Conservation (phyloP, 2,888 invertebrate species). For the Epicampocera succincta region DNA sequence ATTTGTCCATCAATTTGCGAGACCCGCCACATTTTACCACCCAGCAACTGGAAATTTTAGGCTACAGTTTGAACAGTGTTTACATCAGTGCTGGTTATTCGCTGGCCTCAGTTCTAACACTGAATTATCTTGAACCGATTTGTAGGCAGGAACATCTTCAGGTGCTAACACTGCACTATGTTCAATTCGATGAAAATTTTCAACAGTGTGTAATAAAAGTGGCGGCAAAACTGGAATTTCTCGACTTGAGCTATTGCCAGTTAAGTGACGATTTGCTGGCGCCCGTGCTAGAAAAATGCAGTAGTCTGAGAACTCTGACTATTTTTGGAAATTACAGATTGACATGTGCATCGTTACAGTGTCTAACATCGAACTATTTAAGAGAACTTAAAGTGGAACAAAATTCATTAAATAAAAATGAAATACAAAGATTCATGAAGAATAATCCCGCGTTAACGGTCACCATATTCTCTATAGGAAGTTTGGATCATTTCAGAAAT, state of each 20-base stretch:
- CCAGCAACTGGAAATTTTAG: slow-evolving; percentile 64
- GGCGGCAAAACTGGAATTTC: slow-evolving; percentile 40
- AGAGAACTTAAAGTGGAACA: slow-evolving; percentile 60
- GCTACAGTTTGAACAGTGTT: slow-evolving; percentile 59
- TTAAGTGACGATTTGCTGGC: slow-evolving; percentile 64
- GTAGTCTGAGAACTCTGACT: slow-evolving; percentile 45
- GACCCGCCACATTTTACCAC: slow-evolving; percentile 56
- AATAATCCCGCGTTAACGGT: slow-evolving; percentile 27
- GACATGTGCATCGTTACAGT: slow-evolving; percentile 55
- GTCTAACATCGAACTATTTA: slow-evolving; percentile 31
- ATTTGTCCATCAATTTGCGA: slow-evolving; percentile 56
- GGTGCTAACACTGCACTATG: slow-evolving; percentile 60
- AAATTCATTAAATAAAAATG: slow-evolving; percentile 59
- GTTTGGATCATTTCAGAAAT: slow-evolving; percentile 38
- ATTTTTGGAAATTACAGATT: slow-evolving; percentile 68
- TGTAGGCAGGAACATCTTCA: slow-evolving; percentile 47
- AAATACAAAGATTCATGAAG: slow-evolving; percentile 45
- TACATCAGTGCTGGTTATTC: slow-evolving; percentile 65
- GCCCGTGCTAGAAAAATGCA: slow-evolving; percentile 54
- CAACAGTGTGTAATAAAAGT: slow-evolving; percentile 41
- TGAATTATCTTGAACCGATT: slow-evolving; percentile 60
- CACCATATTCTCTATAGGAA: slow-evolving; percentile 38
- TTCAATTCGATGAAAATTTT: slow-evolving; percentile 62
- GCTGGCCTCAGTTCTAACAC: slow-evolving; percentile 31
- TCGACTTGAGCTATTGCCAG: slow-evolving; percentile 68